Conservation (phyloP, 1,140 invertebrate species). For the Diabrotica undecimpunctata region DNA sequence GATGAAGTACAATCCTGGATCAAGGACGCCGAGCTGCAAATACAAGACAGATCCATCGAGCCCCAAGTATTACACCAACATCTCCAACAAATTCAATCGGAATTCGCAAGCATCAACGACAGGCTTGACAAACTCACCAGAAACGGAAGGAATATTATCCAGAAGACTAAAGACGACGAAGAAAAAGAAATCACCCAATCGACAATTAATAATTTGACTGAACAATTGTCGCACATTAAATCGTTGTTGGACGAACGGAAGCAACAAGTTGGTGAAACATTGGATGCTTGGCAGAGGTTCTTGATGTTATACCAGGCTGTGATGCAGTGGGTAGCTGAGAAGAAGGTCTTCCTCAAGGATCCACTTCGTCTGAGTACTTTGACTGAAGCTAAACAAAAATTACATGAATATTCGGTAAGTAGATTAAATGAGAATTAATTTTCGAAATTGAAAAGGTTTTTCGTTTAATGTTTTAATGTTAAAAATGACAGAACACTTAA, state of each 20-base stretch:
- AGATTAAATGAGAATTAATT: neutral
- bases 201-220: conserved; percentile 70
- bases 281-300: conserved; percentile 85
- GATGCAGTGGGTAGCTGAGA: conserved; percentile 78
- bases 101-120: conserved; percentile 68
- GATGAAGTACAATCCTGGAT: conserved; percentile 81
- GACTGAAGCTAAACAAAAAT: conserved; percentile 74
- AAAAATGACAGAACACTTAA: no score
- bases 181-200: conserved; percentile 73
- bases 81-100: conserved; percentile 71
- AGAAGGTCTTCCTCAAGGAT: conserved; percentile 72
- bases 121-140: conserved; percentile 72
- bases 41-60: conserved; percentile 75
- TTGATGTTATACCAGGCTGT: conserved; percentile 77
- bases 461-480: neutral
- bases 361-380: conserved; percentile 74
- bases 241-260: conserved; percentile 78
- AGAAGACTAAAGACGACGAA: conserved; percentile 71
- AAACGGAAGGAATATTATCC: conserved; percentile 73
- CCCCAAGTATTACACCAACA: conserved; percentile 73
- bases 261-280: conserved; percentile 77
- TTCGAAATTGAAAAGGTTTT: neutral
- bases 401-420: conserved; percentile 83
- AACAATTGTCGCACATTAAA: conserved; percentile 73
- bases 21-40: conserved; percentile 73